phyloP scores from a whole-genome alignment of 2,888 invertebrate genomes.

The Metellina segmentata region DNA sequence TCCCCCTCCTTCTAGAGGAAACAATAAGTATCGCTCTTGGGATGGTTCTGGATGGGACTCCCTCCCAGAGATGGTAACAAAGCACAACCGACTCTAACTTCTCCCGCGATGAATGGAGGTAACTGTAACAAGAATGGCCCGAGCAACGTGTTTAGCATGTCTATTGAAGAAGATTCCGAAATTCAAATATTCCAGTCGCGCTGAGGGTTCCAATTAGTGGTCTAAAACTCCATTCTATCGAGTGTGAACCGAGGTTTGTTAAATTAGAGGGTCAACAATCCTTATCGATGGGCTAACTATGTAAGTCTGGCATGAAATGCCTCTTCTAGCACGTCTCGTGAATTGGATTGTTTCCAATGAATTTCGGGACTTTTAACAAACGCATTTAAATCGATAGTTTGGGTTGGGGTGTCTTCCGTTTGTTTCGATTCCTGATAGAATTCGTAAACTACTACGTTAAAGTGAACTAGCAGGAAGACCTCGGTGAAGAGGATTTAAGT shows the following conservation, averaged over 20 bases:
- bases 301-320: background rate
- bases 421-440: background rate
- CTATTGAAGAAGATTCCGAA: background rate
- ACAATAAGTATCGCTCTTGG: too few relatives aligned
- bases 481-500: too few relatives aligned
- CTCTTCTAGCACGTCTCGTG: background rate
- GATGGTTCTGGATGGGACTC: too few relatives aligned
- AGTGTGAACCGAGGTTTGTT: background rate
- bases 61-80: background rate
- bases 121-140: background rate
- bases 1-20: too few relatives aligned
- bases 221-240: background rate
- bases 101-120: background rate
- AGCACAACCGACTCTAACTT: background rate
- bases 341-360: background rate
- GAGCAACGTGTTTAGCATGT: constrained; percentile 23
- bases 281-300: background rate
- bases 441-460: too few relatives aligned
- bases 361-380: background rate
- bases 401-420: background rate
- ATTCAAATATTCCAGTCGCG: background rate
- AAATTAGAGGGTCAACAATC: constrained; percentile 2
- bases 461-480: too few relatives aligned
- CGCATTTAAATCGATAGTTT: background rate
- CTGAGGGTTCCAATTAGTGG: constrained; percentile 25